phyloP scores from a whole-genome alignment of 2,888 invertebrate genomes.

The Conus canariensis region DNA sequence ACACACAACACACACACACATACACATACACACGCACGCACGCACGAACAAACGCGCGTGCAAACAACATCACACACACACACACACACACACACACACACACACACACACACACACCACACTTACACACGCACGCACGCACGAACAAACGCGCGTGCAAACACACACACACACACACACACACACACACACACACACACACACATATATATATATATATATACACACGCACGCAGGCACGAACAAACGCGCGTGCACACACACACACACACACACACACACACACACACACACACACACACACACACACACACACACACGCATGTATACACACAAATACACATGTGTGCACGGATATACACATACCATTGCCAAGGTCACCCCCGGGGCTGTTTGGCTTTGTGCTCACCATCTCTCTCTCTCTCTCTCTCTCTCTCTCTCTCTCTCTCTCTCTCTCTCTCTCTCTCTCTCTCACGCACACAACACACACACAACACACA shows the following conservation, averaged over 20 bases:
- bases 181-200: constrained; percentile 13
- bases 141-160: background rate
- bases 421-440: no score
- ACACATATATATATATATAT: background rate
- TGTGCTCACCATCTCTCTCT: no score
- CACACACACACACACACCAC: constrained; percentile 12
- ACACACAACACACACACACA: constrained; percentile 11
- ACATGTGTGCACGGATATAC: no score
- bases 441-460: no score
- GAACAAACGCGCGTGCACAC: background rate
- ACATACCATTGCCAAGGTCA: no score
- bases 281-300: no score
- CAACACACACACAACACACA: no score
- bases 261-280: constrained; percentile 1
- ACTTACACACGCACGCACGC: background rate
- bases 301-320: no score
- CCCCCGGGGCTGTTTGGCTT: no score
- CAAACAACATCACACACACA: background rate
- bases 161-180: constrained; percentile 11
- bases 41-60: background rate
- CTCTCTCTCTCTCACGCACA: no score
- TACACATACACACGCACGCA: constrained; percentile 1
- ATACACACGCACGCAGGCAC: background rate
- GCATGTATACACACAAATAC: no score
- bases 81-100: constrained; percentile 26